A percentile compares a stretch with the other conserved stretches of the same genome.
These are phyloP conservation scores for Campylorhamphus procurvoides DNA, from an alignment of 2,113 vertebrate genomes.

Conservation along the genomic window DNA sequence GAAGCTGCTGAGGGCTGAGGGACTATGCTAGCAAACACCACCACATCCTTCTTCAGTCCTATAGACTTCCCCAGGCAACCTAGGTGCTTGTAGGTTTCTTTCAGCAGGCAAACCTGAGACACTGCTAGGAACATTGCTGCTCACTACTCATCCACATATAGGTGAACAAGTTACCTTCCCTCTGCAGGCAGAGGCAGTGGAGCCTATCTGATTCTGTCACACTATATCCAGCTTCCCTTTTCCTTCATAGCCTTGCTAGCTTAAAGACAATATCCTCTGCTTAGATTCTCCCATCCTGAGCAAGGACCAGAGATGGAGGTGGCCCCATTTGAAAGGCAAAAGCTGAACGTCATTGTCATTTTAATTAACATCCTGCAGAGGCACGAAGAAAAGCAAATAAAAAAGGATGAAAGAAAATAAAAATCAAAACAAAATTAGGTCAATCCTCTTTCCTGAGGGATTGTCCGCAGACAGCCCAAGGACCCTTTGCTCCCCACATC, in stretches of 20 bases:
- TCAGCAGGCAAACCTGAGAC: neutral
- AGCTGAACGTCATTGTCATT: constrained; percentile 37
- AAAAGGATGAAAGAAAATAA: constrained; percentile 47
- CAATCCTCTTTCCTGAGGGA: constrained; percentile 36
- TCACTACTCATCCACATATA: neutral
- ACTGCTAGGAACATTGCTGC: neutral
- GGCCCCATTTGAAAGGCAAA: constrained; percentile 41
- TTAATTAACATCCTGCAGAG: constrained; percentile 58
- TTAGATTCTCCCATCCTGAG: neutral
- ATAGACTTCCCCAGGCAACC: neutral
- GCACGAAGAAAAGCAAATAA: constrained; percentile 32
- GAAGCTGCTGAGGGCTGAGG: neutral
- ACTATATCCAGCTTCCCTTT: neutral
- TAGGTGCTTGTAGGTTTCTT: neutral
- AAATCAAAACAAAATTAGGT: constrained; percentile 60
- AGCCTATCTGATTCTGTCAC: neutral
- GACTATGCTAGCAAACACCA: neutral
- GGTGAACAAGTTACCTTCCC: neutral
- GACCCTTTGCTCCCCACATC: neutral
- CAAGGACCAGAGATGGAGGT: constrained; percentile 5
- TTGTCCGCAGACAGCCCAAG: constrained; percentile 3
- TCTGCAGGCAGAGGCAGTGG: neutral
- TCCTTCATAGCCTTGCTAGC: neutral
- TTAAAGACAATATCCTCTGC: neutral
- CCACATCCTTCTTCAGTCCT: neutral